Percentiles rank a stretch among this genome's conserved stretches.
phyloP scores from a whole-genome alignment of 2,113 vertebrate genomes.

The Sciurus niger region DNA sequence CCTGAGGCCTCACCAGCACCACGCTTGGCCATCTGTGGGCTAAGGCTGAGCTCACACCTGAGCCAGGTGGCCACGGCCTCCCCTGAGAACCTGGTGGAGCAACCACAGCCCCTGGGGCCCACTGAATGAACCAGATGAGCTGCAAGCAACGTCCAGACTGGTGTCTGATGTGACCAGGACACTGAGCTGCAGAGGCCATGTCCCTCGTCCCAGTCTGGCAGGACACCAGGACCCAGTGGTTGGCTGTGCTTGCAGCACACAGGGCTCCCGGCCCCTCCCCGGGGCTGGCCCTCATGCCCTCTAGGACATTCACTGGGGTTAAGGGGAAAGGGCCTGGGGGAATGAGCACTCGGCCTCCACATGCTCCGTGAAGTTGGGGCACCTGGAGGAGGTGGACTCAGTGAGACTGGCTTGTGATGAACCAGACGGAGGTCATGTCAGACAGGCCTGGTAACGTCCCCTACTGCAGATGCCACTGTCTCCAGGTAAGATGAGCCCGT shows the following conservation, averaged over 20 bases:
- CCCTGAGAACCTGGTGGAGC: rapidly evolving
- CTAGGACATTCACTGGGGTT: slow-evolving; percentile 79
- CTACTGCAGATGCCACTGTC: slow-evolving; percentile 87
- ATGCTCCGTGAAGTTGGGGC: slow-evolving; percentile 91
- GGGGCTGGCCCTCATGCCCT: background rate
- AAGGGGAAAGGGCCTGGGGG: slow-evolving; percentile 80
- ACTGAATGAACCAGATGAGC: rapidly evolving
- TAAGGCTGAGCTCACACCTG: background rate
- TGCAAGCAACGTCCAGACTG: rapidly evolving
- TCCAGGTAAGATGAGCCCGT: slow-evolving; percentile 87
- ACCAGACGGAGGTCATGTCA: slow-evolving; percentile 90
- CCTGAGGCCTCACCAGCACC: background rate
- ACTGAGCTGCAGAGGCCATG: background rate
- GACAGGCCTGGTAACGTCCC: slow-evolving; percentile 88
- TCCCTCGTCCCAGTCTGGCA: rapidly evolving
- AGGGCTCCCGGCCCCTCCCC: too few relatives aligned
- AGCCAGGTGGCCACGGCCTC: background rate
- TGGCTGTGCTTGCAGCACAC: background rate
- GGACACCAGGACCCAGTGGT: background rate
- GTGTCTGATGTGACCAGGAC: rapidly evolving
- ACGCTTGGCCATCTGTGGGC: rapidly evolving
- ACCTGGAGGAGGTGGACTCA: slow-evolving; percentile 90
- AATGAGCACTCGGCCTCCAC: slow-evolving; percentile 90
- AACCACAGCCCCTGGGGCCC: rapidly evolving
- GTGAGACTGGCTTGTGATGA: slow-evolving; percentile 90